Base-by-base conservation (phyloP, 2,797 vertebrate genomes). In the Pogonophryne albipinna region DNA sequence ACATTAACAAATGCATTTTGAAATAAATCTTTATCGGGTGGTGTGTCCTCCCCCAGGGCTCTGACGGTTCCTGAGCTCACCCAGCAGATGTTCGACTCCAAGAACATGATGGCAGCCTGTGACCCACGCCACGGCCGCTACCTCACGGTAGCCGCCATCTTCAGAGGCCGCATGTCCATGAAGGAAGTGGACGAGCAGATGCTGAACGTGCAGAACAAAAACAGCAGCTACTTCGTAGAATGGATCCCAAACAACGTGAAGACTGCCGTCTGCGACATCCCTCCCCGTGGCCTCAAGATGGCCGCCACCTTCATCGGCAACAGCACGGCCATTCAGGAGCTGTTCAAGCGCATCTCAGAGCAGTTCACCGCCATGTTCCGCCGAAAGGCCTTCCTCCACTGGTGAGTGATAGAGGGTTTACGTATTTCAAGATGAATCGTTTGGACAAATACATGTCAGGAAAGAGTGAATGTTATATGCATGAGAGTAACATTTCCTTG, bases 281-380 rank as follows among this genome's bases (percentile, higher is more conserved):
- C 97, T 0, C 97, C 97, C 0, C 94, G 97, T 0, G 97, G 97
- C 2, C 96, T 98, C 7, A 98, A 98, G 91, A 98, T 98, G 97
- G 84, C 97, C 0, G 95, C 95, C 86, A 98, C 97, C 65, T 98
- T 98, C 85, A 98, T 98, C 0, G 97, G 97, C 57, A 98, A 99
- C 94, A 97, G 96, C 95, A 99, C 97, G 0, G 97, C 97, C 87
- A 98, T 99, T 82, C 97, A 99, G 88, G 97, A 99, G 95, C 95
- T 98, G 68, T 99, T 98, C 92, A 98, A 97, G 55, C 93, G 97
- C 50, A 98, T 98, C 90, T 98, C 97, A 0, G 95, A 95, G 91
- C 94, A 96, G 92, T 96, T 95, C 86, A 95, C 94, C 0, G 95
- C 94, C 66, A 95, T 96, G 95, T 95, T 96, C 87, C 93, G 95